Conservation (phyloP, 2,113 vertebrate genomes). For the Cervus canadensis region DNA sequence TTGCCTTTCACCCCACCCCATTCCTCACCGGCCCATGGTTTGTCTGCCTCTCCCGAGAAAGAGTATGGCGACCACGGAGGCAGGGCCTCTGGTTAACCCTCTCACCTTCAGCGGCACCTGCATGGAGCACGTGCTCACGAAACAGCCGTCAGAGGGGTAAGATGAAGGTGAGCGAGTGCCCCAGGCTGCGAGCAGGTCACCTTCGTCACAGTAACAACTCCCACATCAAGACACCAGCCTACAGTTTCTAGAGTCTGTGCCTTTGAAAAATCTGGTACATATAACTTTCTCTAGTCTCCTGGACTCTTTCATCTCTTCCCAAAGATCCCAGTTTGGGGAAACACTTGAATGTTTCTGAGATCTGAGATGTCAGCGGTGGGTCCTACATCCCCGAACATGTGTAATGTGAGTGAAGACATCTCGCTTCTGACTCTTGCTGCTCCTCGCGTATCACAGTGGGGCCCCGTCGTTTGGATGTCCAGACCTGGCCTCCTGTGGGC, state of each 20-base stretch:
- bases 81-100: background rate
- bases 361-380: accelerated
- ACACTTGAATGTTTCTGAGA: too few species aligned
- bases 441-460: accelerated
- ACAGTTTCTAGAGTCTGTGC: background rate
- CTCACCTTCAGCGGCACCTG: background rate
- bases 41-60: background rate
- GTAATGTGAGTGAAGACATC: accelerated
- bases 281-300: background rate
- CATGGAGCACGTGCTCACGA: accelerated
- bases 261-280: background rate
- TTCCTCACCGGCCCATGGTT: accelerated
- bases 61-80: accelerated
- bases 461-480: accelerated
- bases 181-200: background rate
- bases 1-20: background rate
- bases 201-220: background rate
- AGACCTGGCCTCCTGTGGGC: background rate
- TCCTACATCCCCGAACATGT: accelerated
- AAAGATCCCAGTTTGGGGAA: background rate
- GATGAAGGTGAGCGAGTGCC: background rate
- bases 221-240: accelerated
- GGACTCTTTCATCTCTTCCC: background rate
- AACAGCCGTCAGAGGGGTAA: too few species aligned
- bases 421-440: background rate